Evolutionary conservation across 1,140 invertebrate genomes (phyloP).

Genomic region (Diachasmimorpha longicaudata): DNA sequence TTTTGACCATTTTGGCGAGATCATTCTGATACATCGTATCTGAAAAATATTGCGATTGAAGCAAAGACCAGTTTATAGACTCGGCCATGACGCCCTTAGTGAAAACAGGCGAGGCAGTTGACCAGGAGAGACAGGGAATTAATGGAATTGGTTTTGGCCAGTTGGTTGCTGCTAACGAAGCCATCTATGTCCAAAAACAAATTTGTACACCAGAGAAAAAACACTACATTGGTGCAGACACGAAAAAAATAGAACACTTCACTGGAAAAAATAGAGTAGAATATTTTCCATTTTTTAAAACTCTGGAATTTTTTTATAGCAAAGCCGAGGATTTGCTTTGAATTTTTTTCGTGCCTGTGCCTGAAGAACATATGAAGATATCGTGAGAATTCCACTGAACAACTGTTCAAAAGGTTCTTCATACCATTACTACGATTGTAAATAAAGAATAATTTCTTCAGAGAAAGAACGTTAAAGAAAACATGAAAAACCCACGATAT

Average conservation of each 20-base stretch:
- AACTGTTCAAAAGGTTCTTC: too few species aligned
- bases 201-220: conserved; percentile 2
- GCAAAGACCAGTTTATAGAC: conserved; percentile 91
- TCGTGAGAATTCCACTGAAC: neutral
- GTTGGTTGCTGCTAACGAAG: conserved; percentile 91
- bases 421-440: too few species aligned
- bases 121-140: conserved; percentile 96
- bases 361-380: neutral
- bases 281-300: too few species aligned
- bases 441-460: neutral
- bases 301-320: too few species aligned
- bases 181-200: conserved; percentile 78
- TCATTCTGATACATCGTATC: conserved; percentile 82
- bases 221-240: neutral
- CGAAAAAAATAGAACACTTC: neutral
- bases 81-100: conserved; percentile 94
- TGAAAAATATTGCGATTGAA: conserved; percentile 89
- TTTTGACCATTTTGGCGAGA: conserved; percentile 80
- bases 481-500: neutral
- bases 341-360: too few species aligned
- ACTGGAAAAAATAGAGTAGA: too few species aligned
- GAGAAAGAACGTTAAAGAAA: neutral
- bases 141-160: conserved; percentile 92
- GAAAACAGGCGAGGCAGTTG: conserved; percentile 94
- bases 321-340: too few species aligned